A percentile compares a stretch with the other conserved stretches of the same genome.
phyloP scores from a whole-genome alignment of 2,797 vertebrate genomes.

The Semaprochilodus insignis region DNA sequence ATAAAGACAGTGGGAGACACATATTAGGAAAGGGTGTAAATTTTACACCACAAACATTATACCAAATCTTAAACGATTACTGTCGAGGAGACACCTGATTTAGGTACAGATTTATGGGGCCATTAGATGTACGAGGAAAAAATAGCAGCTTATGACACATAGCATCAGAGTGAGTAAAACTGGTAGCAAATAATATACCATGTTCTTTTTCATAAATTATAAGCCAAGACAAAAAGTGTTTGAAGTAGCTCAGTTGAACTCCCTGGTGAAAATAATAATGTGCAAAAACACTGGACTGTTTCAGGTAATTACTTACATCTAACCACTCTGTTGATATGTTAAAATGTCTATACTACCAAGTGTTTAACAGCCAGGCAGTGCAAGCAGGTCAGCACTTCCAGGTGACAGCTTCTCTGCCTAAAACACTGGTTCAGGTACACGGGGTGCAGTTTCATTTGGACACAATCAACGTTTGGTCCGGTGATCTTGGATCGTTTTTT shows the following conservation, averaged over 20 bases:
- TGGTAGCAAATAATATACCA: neutral
- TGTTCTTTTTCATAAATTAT: neutral
- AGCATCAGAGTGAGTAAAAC: neutral
- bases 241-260: neutral
- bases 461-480: neutral
- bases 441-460: neutral
- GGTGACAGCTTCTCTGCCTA: constrained; percentile 17
- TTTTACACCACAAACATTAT: constrained; percentile 1
- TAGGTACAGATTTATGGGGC: neutral
- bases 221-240: neutral
- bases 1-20: neutral
- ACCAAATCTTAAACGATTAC: neutral
- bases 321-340: constrained; percentile 5
- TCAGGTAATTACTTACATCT: neutral
- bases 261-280: neutral
- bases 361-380: constrained; percentile 6
- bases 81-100: constrained; percentile 6
- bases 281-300: neutral
- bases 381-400: constrained; percentile 11
- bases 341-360: neutral
- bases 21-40: neutral
- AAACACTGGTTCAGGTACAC: constrained; percentile 32
- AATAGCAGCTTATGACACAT: neutral
- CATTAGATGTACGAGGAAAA: neutral
- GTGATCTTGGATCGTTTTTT: neutral